Evolutionary conservation across 2,113 vertebrate species (phyloP), one percentile per base, ranked within the genome.

Genomic region (Mobula birostris): DNA sequence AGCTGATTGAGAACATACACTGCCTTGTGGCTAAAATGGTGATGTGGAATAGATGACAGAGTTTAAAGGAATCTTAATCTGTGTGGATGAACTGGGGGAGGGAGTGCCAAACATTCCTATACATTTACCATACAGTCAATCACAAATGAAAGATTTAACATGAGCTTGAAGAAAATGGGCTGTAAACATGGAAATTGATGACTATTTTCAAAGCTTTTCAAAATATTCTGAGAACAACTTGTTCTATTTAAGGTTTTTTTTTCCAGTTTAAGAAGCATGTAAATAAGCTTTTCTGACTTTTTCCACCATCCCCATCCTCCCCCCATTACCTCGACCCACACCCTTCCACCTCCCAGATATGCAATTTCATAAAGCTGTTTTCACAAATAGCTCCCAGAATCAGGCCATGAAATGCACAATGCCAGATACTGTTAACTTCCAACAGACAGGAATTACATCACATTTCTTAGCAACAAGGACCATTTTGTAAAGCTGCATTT

Each of bases 331-430:
- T 40, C 78, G 2, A 32, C 78, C 78, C 78, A 32, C 78, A n/a
- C 78, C n/a, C 78, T 40, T 32, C 78, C 78, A n/a, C 7, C n/a
- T 40, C 32, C 90, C 68, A 74, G 91, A 93, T 74, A 21, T 93
- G 68, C 17, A 93, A 93, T 93, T 93, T 93, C 70, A 48, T 27
- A 93, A 36, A 56, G 36, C 74, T 87, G 27, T 87, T 87, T 87
- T 93, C 85, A 90, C 85, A 90, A 90, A 90, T 63, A 90, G 85
- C 85, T 90, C 63, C 61, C 61, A 68, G 91, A 72, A 93, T 74
- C 91, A 74, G 91, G 91, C 48, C 85, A 56, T 74, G 36, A 14
- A 93, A 74, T 56, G 68, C 91, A 93, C 91, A 93, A 93, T 74
- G 91, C 70, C 68, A 93, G 70, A 74, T 70, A 93, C 68, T 93